A percentile compares a stretch with the other conserved stretches of the same genome.
These are phyloP conservation scores for Melanotaenia duboulayi DNA, from an alignment of 2,113 vertebrate species.

Conservation along the genomic window DNA sequence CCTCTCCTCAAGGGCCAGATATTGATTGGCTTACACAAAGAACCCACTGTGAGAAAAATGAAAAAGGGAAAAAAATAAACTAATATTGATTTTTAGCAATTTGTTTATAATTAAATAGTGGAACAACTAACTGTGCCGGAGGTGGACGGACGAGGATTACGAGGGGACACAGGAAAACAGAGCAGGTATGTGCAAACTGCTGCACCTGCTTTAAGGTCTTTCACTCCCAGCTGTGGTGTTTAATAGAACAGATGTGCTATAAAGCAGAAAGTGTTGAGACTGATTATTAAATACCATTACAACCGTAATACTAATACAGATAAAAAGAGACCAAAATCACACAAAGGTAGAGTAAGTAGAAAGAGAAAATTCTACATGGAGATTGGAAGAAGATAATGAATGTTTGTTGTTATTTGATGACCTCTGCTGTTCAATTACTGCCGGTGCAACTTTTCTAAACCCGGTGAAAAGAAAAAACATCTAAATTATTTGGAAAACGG, in stretches of 20 bases:
- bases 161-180: conserved; percentile 15
- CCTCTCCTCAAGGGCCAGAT: conserved; percentile 50
- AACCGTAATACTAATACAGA: not conserved
- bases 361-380: conserved; percentile 11
- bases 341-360: not conserved
- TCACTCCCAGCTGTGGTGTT: conserved; percentile 29
- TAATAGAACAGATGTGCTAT: conserved; percentile 43
- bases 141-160: conserved; percentile 31
- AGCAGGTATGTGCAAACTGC: not conserved
- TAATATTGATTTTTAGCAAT: conserved; percentile 68
- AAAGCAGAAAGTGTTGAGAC: conserved; percentile 3
- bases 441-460: not conserved
- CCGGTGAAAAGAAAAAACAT: no score
- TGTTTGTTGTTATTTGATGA: conserved; percentile 15
- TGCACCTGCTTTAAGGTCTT: not conserved
- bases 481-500: no score
- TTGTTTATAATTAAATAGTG: conserved; percentile 60
- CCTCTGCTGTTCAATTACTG: conserved; percentile 39
- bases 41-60: conserved; percentile 52
- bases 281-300: not conserved
- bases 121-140: conserved; percentile 29
- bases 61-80: conserved; percentile 11
- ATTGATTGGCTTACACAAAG: conserved; percentile 69
- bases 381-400: conserved; percentile 21
- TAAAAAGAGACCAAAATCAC: not conserved